A percentile compares a stretch with the other conserved stretches of the same genome.
Conservation (phyloP, 1,140 invertebrate genomes). For the Drosophila orosa region DNA sequence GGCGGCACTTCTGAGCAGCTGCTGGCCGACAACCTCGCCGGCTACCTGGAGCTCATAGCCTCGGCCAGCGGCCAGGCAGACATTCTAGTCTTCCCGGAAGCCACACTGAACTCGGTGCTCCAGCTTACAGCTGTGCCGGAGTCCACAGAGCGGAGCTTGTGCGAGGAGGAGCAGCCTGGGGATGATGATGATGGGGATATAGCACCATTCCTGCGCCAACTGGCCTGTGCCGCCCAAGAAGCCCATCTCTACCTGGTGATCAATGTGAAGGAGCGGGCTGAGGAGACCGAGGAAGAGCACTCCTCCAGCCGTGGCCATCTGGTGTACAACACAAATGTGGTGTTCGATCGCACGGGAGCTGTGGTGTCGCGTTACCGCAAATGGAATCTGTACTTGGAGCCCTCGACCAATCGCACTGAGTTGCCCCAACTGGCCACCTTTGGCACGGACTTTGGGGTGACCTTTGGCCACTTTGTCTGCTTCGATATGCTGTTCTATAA, state of each 20-base stretch:
- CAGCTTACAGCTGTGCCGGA: slow-evolving; percentile 65
- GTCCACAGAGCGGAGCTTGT: slow-evolving; percentile 34
- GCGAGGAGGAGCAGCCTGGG: neutral
- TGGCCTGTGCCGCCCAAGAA: slow-evolving; percentile 66
- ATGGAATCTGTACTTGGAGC: slow-evolving; percentile 87
- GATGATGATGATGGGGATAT: slow-evolving; percentile 22
- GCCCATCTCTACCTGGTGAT: slow-evolving; percentile 87
- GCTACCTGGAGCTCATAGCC: slow-evolving; percentile 61
- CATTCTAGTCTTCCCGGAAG: slow-evolving; percentile 94
- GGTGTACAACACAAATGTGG: slow-evolving; percentile 90
- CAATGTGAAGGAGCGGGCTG: slow-evolving; percentile 88
- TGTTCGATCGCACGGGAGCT: slow-evolving; percentile 87
- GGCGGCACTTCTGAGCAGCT: slow-evolving; percentile 52
- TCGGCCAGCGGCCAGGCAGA: slow-evolving; percentile 85
- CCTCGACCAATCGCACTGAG: slow-evolving; percentile 53
- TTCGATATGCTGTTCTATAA: slow-evolving; percentile 91
- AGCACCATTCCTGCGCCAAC: slow-evolving; percentile 43
- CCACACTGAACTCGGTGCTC: slow-evolving; percentile 83
- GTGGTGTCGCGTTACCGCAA: slow-evolving; percentile 89
- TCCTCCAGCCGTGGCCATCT: slow-evolving; percentile 75
- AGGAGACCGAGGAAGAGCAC: slow-evolving; percentile 57
- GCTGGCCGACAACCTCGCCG: slow-evolving; percentile 60
- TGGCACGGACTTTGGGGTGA: slow-evolving; percentile 92
- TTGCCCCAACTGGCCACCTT: slow-evolving; percentile 86
- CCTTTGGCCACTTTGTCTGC: slow-evolving; percentile 91